phyloP scores from a whole-genome alignment of 2,797 vertebrate species.

The Darevskia nairensis region DNA sequence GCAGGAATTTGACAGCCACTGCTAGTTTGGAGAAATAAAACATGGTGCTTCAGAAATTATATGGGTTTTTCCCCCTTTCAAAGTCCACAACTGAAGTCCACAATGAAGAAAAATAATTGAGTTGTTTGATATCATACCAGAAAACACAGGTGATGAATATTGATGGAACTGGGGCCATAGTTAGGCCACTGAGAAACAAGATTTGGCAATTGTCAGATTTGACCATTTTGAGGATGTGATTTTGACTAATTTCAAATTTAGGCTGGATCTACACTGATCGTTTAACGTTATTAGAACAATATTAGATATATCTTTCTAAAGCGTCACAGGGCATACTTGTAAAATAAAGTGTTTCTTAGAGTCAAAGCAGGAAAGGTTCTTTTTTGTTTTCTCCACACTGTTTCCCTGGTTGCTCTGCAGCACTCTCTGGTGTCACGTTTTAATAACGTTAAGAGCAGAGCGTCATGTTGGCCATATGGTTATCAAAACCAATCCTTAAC shows the following conservation, averaged over 20 bases:
- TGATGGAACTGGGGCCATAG: not conserved
- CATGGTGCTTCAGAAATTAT: constrained; percentile 22
- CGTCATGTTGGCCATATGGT: no score
- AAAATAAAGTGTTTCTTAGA: not conserved
- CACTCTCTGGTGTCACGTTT: no score
- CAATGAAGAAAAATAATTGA: constrained; percentile 36
- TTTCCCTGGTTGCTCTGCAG: no score
- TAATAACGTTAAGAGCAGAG: no score
- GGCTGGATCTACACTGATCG: no score
- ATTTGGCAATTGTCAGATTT: not conserved
- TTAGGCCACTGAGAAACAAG: not conserved
- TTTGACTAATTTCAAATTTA: not conserved
- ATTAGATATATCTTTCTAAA: no score
- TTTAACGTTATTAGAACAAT: no score
- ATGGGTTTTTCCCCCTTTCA: not conserved
- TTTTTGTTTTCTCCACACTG: no score
- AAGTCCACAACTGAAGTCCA: not conserved
- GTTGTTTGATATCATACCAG: not conserved
- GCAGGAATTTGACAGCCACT: constrained; percentile 37
- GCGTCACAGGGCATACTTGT: no score
- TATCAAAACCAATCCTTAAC: no score
- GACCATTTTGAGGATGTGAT: not conserved
- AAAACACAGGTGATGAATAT: not conserved
- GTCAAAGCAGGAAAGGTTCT: no score
- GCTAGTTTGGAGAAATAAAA: constrained; percentile 36